A percentile compares a stretch with the other conserved stretches of the same genome.
Evolutionary conservation across 2,888 invertebrate genomes (phyloP).

Genomic region (Acheta domesticus): DNA sequence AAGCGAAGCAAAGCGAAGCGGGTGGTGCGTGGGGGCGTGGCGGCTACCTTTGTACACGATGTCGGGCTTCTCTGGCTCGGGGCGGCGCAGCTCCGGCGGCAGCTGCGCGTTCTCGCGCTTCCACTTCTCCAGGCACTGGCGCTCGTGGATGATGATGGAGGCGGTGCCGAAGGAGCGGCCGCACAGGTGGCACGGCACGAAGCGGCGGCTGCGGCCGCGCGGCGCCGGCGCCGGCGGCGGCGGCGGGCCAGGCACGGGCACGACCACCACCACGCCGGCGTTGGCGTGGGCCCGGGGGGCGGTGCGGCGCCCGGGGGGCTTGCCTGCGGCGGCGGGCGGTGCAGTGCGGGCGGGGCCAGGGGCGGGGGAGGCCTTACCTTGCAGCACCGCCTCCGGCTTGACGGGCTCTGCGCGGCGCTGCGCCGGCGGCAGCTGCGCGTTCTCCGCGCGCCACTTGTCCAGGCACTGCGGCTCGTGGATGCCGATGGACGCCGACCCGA

Average conservation of each 20-base stretch:
- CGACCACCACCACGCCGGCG: neutral
- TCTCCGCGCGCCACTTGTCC: conserved; percentile 60
- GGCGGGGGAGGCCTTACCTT: neutral
- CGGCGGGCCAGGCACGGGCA: conserved; percentile 34
- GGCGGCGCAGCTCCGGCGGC: conserved; percentile 53
- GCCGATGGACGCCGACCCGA: conserved; percentile 59
- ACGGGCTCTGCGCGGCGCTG: conserved; percentile 49
- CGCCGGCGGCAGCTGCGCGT: conserved; percentile 49
- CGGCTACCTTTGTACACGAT: conserved; percentile 19
- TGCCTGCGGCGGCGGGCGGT: too few relatives aligned
- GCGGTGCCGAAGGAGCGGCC: conserved; percentile 64
- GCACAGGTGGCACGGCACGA: conserved; percentile 61
- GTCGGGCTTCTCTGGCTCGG: conserved; percentile 49
- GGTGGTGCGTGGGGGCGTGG: neutral
- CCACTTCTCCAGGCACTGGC: conserved; percentile 63
- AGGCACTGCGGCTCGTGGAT: conserved; percentile 67
- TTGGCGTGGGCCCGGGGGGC: neutral
- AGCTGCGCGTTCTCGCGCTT: conserved; percentile 57
- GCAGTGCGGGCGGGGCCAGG: too few relatives aligned
- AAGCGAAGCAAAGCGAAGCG: neutral
- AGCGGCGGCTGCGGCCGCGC: conserved; percentile 40
- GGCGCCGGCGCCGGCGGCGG: neutral
- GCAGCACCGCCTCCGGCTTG: conserved; percentile 27
- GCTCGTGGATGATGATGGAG: conserved; percentile 63
- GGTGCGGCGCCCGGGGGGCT: neutral